phyloP scores from a whole-genome alignment of 1,140 invertebrate genomes.

The Notospermus geniculatus region DNA sequence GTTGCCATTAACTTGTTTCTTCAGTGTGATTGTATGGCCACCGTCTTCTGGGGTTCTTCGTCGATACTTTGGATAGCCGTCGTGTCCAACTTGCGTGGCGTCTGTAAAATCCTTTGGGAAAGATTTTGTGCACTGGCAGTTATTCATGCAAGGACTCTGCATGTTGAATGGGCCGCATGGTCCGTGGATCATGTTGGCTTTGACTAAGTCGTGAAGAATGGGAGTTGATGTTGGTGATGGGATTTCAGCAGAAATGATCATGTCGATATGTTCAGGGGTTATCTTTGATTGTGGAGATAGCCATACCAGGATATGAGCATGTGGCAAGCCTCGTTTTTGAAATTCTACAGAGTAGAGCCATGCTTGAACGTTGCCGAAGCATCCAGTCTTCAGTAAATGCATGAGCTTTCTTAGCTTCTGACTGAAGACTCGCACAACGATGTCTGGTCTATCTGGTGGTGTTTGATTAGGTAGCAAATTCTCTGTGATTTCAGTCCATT shows the following conservation, averaged over 20 bases:
- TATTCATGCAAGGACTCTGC: background rate
- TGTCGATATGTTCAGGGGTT: background rate
- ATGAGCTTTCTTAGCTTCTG: conserved; percentile 49
- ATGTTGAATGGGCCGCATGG: background rate
- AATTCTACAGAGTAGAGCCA: conserved; percentile 56
- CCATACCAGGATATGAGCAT: conserved; percentile 59
- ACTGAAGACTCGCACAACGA: conserved; percentile 58
- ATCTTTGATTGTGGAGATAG: conserved; percentile 23
- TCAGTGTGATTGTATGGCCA: background rate
- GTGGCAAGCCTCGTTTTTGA: conserved; percentile 60
- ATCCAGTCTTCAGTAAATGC: conserved; percentile 40
- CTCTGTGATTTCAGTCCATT: conserved; percentile 56
- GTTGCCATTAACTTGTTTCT: background rate
- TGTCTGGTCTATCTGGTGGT: conserved; percentile 51
- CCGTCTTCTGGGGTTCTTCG: background rate
- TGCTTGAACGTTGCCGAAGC: conserved; percentile 30
- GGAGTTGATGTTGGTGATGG: background rate
- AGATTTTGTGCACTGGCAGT: background rate
- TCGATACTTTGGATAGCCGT: background rate
- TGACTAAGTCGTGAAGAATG: background rate
- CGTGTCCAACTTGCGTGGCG: background rate
- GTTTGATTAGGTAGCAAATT: conserved; percentile 37
- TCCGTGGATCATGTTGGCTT: background rate
- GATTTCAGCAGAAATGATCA: conserved; percentile 10
- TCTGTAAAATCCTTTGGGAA: background rate